Base-by-base conservation (phyloP, 1,140 invertebrate species). In the Drosophila dunni region DNA sequence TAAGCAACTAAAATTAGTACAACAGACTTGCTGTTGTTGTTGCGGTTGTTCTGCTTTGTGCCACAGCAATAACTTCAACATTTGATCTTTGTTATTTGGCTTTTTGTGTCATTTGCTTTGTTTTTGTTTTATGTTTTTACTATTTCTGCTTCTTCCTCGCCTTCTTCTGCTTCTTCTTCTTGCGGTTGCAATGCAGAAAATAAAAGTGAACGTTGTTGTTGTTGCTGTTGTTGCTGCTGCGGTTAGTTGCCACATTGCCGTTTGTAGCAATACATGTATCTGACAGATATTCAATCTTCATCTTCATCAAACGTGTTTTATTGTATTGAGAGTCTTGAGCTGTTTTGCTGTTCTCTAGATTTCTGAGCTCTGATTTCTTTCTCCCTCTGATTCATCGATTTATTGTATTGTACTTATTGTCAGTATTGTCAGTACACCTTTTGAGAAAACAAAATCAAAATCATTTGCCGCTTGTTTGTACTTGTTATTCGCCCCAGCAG, bases 221-320 rank as follows among this genome's bases (percentile, higher is more conserved):
- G 64, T 58, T 70, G 53, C 63, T 57, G 44, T 53, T 62, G 58
- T 29, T 20, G 17, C 62, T 34, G 38, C 11, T 65, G 62, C 13
- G 53, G 65, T 60, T 38, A 36, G 66, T 75, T 75, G 66, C 72
- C 72, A 63, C 79, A 42, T 64, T 73, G 51, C 54, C 51, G 45
- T 42, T 63, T 51, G 33, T 36, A 38, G 34, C 33, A 54, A 42
- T 58, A 75, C 46, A 54, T 36, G 50, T 81, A 85, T 78, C 82
- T 85, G 81, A 75, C 81, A 85, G 81, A 85, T 81, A 85, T 85
- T 85, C 81, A 85, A 85, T 85, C 81, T 85, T 85, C 81, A 85
- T 85, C 81, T 85, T 78, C 78, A 85, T 85, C 81, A 84, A 85
- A 85, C 81, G 78, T 86, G 81, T 85, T 85, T 85, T 81, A 81